phyloP scores from a whole-genome alignment of 2,797 vertebrate genomes.

The Chelonia mydas region DNA sequence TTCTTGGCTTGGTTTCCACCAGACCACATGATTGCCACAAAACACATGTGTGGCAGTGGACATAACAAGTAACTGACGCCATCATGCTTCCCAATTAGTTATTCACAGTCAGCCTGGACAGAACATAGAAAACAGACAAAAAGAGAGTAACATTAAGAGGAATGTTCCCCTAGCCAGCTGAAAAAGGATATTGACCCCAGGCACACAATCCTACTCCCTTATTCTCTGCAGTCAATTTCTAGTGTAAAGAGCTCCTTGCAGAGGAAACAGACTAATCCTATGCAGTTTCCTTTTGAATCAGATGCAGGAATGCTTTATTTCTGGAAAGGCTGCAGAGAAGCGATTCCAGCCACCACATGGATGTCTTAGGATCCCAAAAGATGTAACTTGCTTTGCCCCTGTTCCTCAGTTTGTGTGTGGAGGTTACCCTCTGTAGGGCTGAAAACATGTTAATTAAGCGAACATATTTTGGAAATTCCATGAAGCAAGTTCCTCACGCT shows the following conservation, averaged over 20 bases:
- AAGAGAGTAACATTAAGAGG: background rate
- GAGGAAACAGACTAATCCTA: slow-evolving; percentile 66
- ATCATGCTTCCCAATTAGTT: background rate
- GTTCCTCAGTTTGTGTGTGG: background rate
- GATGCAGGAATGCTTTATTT: background rate
- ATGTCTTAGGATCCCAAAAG: background rate
- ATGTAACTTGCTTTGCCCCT: background rate
- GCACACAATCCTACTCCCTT: background rate
- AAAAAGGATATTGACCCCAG: background rate
- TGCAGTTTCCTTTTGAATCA: slow-evolving; percentile 64
- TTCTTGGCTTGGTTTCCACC: background rate
- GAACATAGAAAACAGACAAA: background rate
- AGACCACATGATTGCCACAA: background rate
- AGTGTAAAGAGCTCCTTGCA: background rate
- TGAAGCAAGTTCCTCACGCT: background rate
- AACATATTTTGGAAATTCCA: background rate
- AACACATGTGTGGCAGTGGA: background rate
- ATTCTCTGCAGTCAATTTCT: background rate
- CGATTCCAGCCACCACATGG: background rate
- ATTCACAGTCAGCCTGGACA: background rate
- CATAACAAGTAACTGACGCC: background rate
- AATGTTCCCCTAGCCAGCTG: background rate
- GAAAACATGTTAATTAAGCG: background rate
- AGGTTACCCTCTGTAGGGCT: background rate
- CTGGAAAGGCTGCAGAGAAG: background rate